phyloP scores from a whole-genome alignment of 64 coral and sea anemone species.

The Actinia equina region DNA sequence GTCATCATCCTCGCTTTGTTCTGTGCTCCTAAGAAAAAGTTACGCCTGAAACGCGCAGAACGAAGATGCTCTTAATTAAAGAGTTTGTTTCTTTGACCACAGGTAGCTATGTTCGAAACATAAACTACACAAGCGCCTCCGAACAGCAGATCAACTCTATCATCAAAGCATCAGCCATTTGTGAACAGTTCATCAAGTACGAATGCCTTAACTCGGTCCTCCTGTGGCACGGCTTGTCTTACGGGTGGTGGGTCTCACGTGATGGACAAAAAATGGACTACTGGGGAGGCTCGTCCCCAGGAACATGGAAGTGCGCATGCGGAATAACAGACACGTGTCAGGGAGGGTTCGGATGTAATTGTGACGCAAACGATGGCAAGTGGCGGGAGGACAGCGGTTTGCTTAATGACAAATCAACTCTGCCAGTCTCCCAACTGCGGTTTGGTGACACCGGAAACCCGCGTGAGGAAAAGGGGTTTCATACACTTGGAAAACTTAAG shows the following conservation, averaged over 20 bases:
- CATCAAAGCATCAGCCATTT: slow-evolving; percentile 38
- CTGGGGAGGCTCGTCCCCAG: slow-evolving; percentile 47
- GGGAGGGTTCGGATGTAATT: slow-evolving; percentile 22
- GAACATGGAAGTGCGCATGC: slow-evolving; percentile 45
- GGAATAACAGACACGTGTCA: slow-evolving; percentile 40
- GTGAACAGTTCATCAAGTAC: slow-evolving; percentile 79
- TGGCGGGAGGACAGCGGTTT: slow-evolving; percentile 64
- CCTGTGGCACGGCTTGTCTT: slow-evolving; percentile 19
- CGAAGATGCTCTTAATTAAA: too few species aligned
- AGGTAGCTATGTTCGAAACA: slow-evolving; percentile 37
- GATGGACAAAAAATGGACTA: slow-evolving; percentile 50
- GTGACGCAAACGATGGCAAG: slow-evolving; percentile 46
- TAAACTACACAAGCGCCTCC: slow-evolving; percentile 33
- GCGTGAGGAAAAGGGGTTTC: slow-evolving; percentile 36
- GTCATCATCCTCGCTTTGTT: too few species aligned
- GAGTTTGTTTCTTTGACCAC: not conserved
- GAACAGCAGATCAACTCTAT: slow-evolving; percentile 41
- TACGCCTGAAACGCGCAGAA: too few species aligned
- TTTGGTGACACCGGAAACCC: slow-evolving; percentile 65
- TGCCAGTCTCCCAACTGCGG: slow-evolving; percentile 51
- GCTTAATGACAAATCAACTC: slow-evolving; percentile 37
- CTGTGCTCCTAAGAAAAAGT: too few species aligned
- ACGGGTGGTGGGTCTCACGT: slow-evolving; percentile 77
- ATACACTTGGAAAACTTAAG: slow-evolving; percentile 51
- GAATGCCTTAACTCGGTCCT: slow-evolving; percentile 51